Evolutionary conservation across 1,140 invertebrate species (phyloP).

Genomic region (Heliconius eleuchia): DNA sequence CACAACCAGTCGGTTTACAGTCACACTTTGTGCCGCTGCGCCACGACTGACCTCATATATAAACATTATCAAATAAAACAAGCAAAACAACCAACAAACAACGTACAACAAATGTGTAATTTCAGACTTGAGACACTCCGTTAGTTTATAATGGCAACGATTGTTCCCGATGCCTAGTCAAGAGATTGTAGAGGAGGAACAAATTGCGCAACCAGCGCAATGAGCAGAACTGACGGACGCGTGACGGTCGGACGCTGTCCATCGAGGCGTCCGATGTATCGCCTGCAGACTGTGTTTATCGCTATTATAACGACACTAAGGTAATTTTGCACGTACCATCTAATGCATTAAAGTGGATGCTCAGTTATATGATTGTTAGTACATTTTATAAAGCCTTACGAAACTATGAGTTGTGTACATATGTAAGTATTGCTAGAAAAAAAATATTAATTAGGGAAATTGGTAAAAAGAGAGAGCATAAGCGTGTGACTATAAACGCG

Average conservation of each 20-base stretch:
- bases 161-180: constrained; percentile 42
- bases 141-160: constrained; percentile 43
- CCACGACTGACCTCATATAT: no score
- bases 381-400: neutral
- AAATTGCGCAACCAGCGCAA: constrained; percentile 63
- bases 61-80: neutral
- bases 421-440: no score
- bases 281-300: constrained; percentile 43
- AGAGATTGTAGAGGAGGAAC: constrained; percentile 42
- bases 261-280: constrained; percentile 39
- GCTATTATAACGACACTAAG: constrained; percentile 12
- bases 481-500: no score
- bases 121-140: constrained; percentile 24
- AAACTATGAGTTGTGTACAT: neutral
- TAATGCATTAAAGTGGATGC: neutral
- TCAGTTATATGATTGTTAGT: neutral
- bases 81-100: neutral
- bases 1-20: no score
- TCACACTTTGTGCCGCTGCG: no score
- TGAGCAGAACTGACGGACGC: constrained; percentile 61
- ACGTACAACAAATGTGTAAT: constrained; percentile 10
- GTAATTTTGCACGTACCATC: neutral
- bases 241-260: constrained; percentile 55
- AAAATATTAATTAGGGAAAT: no score
- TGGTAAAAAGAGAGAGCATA: no score